A percentile compares a stretch with the other conserved stretches of the same genome.
phyloP scores from a whole-genome alignment of 1,140 invertebrate species.

The Leguminivora glycinivorella region DNA sequence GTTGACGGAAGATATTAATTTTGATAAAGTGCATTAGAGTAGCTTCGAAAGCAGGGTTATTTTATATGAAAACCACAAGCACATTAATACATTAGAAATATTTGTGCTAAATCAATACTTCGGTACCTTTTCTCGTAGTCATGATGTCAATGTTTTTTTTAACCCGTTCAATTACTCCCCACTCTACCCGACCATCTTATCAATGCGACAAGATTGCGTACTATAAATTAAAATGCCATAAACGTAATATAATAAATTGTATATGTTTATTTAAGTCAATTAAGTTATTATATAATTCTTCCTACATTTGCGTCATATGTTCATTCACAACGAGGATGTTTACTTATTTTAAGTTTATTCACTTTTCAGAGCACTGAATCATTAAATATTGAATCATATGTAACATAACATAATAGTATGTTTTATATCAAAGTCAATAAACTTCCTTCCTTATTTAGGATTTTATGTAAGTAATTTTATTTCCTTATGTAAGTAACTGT shows the following conservation, averaged over 20 bases:
- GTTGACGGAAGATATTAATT: too few species aligned
- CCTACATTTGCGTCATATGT: background rate
- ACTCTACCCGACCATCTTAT: too few species aligned
- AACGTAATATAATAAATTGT: background rate
- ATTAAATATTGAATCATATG: slow-evolving; percentile 16
- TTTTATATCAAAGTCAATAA: background rate
- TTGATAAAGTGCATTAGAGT: too few species aligned
- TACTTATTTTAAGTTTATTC: background rate
- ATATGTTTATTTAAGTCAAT: background rate
- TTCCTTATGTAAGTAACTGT: background rate
- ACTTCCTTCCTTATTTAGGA: background rate
- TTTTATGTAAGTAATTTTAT: background rate
- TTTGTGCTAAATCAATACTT: too few species aligned
- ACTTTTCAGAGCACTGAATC: background rate
- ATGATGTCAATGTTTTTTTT: too few species aligned
- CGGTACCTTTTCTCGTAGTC: too few species aligned
- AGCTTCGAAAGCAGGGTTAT: too few species aligned
- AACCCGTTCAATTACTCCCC: too few species aligned
- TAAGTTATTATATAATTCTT: slow-evolving; percentile 6
- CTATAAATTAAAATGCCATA: background rate
- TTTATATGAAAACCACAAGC: too few species aligned
- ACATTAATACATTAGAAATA: too few species aligned
- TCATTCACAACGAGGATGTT: slow-evolving; percentile 1
- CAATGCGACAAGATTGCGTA: too few species aligned
- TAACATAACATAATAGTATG: background rate